phyloP scores from a whole-genome alignment of 2,888 invertebrate genomes.

The Hirtodrosophila confusa region DNA sequence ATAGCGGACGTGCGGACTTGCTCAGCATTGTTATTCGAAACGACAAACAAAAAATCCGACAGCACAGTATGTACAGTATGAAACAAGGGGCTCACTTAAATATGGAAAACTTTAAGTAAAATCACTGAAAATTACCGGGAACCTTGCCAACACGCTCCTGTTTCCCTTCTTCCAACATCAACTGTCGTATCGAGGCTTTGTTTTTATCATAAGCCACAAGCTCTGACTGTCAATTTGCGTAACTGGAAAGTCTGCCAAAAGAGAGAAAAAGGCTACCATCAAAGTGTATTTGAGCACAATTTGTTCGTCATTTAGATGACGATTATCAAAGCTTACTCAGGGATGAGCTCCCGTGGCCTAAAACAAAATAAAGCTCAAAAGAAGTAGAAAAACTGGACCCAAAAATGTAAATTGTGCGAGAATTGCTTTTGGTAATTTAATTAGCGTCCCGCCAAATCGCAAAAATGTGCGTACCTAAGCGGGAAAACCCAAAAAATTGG shows the following conservation, averaged over 20 bases:
- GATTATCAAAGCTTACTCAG: constrained; percentile 40
- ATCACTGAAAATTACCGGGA: constrained; percentile 44
- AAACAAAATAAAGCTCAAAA: constrained; percentile 12
- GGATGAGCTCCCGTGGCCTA: constrained; percentile 10
- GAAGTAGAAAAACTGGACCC: constrained; percentile 14
- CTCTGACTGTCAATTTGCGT: constrained; percentile 5
- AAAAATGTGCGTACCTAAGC: constrained; percentile 31
- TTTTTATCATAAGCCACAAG: constrained; percentile 40
- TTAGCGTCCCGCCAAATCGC: constrained; percentile 44
- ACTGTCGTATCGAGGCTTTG: constrained; percentile 12
- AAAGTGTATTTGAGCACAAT: constrained; percentile 15
- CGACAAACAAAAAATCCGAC: constrained; percentile 27
- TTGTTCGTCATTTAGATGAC: constrained; percentile 55
- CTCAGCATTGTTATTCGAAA: constrained; percentile 25
- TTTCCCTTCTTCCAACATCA: constrained; percentile 19
- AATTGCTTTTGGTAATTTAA: constrained; percentile 65
- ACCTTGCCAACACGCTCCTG: constrained; percentile 15
- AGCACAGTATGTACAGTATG: constrained; percentile 21
- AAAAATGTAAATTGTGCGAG: constrained; percentile 52
- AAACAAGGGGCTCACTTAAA: constrained; percentile 18
- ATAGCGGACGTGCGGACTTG: constrained; percentile 20
- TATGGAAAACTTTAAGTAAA: constrained; percentile 46
- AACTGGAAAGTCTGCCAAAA: constrained; percentile 39
- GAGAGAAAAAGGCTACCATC: constrained; percentile 28
- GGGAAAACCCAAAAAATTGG: constrained; percentile 4